Base-by-base conservation (phyloP, 2,888 invertebrate species). In the Aromia moschata region DNA sequence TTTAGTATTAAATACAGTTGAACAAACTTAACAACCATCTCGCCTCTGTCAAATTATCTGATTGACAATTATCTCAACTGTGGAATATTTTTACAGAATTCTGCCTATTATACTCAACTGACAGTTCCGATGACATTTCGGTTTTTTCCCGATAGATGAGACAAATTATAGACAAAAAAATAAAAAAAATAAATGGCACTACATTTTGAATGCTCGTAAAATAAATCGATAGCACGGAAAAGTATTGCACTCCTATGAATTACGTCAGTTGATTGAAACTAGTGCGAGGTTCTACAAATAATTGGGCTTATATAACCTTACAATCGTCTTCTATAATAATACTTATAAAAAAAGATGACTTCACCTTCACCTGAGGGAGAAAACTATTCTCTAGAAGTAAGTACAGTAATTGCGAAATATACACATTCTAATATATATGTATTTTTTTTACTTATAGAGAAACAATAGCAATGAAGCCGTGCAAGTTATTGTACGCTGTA, bases 401-500 rank as follows among this genome's bases (percentile, higher is more conserved):
- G 59, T 52, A 51, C 15, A 31, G 45, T 16, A 38, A 52, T 57
- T 33, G n/a, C 31, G 12, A 45, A 40, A 55, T 7, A 46, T 17
- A 12, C 12, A 52, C 2, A 16, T 18, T 15, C 15, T 49, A 14
- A 20, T 9, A 16, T 30, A 15, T 4, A 41, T 31, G 12, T 20
- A 37, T 40, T 46, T 12, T 1, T 2, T n/a, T 30, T 43, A 49
- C 56, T 43, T 63, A 56, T 53, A 60, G 64, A 68, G 68, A 67
- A 70, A 62, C 33, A 65, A 60, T 17, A 75, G 69, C 51, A 90
- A 90, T 78, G 96, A 98, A 82, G 90, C 93, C 76, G 96, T 98
- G 60, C 96, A 96, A 83, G 98, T 99, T 65, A 93, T 98, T 68
- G 98, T 99, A 55, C 85, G 99, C 78, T 97, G 98, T 83, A 89